Base-by-base conservation (phyloP, 2,888 invertebrate genomes). In the Lamproptera curius region DNA sequence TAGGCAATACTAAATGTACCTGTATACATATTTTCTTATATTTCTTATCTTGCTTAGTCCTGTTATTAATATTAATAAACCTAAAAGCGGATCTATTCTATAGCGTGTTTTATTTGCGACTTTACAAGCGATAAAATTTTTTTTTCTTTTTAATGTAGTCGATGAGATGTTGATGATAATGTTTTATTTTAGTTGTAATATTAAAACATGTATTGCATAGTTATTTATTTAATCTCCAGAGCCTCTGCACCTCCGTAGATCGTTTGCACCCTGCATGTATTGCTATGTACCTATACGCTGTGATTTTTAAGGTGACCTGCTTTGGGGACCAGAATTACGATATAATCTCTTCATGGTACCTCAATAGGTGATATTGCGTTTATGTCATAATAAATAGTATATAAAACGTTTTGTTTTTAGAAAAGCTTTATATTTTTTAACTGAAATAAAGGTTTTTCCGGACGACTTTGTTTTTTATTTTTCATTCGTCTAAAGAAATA, bases 221-320 rank as follows among this genome's bases (percentile, higher is more conserved):
- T 23, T 23, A 23, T 23, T 23, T 23, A 23, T 23, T 23, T 23
- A 23, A 23, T 23, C 5, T 23, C 4, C 5, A 23, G 4, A 33
- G 13, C 23, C 16, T 49, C 13, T 20, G 37, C 36, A 39, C 42
- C 31, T 38, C n/a, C 23, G 33, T 45, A 33, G 26, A n/a, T 44
- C 17, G 17, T 13, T 31, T 5, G 42, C 47, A 47, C 47, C 13
- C 38, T 13, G 10, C 11, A 11, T 42, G 34, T 33, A 34, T 31
- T 34, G 45, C 39, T 48, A 53, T 52, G 36, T 38, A n/a, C n/a
- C n/a, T n/a, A 47, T 46, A 52, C 42, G 50, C 52, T 55, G 54
- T 56, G 54, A 53, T 56, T 50, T 38, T 2, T 20, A 39, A 20
- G 35, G 35, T 44, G 49, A 47, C 47, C 45, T 54, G 36, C 38